Evolutionary conservation across 2,113 vertebrate genomes (phyloP), one percentile per base, ranked within the genome.

Genomic region (Ranitomeya variabilis): DNA sequence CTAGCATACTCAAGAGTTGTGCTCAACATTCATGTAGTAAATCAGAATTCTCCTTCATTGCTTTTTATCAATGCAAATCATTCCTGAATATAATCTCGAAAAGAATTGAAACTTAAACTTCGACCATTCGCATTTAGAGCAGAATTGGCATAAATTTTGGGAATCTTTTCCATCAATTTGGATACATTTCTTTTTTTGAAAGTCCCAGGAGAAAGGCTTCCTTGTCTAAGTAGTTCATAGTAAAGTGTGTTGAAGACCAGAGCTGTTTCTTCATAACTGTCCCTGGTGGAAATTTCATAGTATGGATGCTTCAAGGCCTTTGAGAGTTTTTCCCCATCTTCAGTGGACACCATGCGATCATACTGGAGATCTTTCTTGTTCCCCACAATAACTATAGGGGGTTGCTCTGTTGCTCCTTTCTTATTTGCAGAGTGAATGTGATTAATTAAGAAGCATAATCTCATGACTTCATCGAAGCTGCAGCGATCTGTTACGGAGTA

Each of bases 331-430:
- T 95, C 91, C 0, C 95, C 95, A 0, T 96, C 95, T 87, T 94
- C 90, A 0, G 90, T 91, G 90, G 93, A 92, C 83, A 96, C 95
- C 95, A 96, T 96, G 62, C 95, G 91, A 91, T 96, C 95, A 1
- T 93, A 96, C 92, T 96, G 91, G 88, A 96, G 90, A 93, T 96
- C 95, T 89, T 95, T 95, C 92, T 96, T 96, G 90, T 95, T 96
- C 89, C 88, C 95, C 66, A 96, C 94, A 18, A 96, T 93, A 88
- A 95, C 91, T 0, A 95, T 89, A 0, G 95, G 95, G 0, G 95
- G 95, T 52, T 94, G 92, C 37, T 95, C 95, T 0, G 52, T 1
- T 1, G 71, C 73, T 0, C 89, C 51, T 71, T 94, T 90, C 83
- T 92, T 93, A 74, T 92, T 91, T 79, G 91, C 91, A 0, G 81